Evolutionary conservation across 2,113 vertebrate species (phyloP), one percentile per base, ranked within the genome.

Genomic region (Rhombomys opimus): DNA sequence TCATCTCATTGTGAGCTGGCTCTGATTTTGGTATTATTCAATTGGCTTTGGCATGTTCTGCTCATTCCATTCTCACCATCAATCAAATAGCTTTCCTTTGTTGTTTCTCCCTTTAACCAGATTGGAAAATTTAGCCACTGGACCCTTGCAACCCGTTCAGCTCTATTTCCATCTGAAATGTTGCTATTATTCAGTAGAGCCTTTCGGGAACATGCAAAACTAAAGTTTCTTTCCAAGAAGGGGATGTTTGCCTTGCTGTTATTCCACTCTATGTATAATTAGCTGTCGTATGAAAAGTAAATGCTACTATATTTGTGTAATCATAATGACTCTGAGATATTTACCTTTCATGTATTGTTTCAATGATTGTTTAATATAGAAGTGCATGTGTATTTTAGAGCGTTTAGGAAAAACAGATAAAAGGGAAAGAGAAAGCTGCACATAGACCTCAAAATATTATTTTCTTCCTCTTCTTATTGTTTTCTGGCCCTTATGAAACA

Each of bases 1-100:
- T 84, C 46, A 67, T 96, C 72, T 95, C 85, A 92, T 92, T 95
- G 90, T 88, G 46, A 61, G 41, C 92, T 92, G 85, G 70, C 90
- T 89, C 30, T 38, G 78, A 73, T 75, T 13, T 77, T 52, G 76
- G 23, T 46, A 27, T 1, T 57, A n/a, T 1, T 86, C 92, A 88
- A 68, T 32, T 2, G 63, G 41, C 73, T 89, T 68, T 80, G 82
- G 92, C 85, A 61, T 0, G 6, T 50, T 38, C 32, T 94, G 81
- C 57, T 68, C 67, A 38, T 59, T 61, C 9, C 38, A 38, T 84
- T 84, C 73, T 76, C 73, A 89, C 96, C 95, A 85, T 54, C 86
- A 82, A 54, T 57, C 88, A 63, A 87, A 92, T 78, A 73, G 32
- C 38, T 78, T 94, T 87, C 68, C 90, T 87, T 80, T 93, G 61